These are phyloP conservation scores for Coelogynopora nodosa DNA, from an alignment of 2,888 invertebrate species.

Conservation along the genomic window DNA sequence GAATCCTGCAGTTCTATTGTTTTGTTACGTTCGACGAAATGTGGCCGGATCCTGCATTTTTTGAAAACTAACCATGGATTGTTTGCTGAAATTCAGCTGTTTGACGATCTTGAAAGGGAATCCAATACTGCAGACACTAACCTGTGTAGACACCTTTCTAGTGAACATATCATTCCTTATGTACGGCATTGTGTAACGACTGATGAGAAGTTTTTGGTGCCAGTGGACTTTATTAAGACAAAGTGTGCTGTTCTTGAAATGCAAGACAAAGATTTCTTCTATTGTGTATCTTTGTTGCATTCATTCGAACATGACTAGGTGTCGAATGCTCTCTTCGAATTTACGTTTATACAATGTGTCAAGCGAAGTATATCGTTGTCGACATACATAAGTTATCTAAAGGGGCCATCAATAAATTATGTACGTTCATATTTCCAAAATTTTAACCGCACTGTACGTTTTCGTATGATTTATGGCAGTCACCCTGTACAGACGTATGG, in stretches of 20 bases:
- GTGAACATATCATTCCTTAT: not conserved
- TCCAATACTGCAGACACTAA: not conserved
- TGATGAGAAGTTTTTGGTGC: not conserved
- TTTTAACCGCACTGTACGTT: no score
- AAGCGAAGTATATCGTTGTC: not conserved
- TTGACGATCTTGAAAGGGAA: not conserved
- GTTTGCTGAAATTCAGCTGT: not conserved
- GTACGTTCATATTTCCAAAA: no score
- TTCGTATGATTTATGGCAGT: no score
- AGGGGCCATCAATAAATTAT: no score
- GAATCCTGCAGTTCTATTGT: not conserved
- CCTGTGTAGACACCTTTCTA: not conserved
- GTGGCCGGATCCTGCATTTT: not conserved
- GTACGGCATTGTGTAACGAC: not conserved
- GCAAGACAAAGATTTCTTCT: not conserved
- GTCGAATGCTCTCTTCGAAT: not conserved
- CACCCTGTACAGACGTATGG: no score
- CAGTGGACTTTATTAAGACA: not conserved
- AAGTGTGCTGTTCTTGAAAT: not conserved
- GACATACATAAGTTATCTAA: no score
- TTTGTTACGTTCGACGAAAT: not conserved
- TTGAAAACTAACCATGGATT: not conserved
- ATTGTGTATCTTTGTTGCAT: not conserved
- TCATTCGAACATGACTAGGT: not conserved
- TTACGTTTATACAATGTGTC: not conserved